Percentiles rank a stretch among this genome's conserved stretches.
Evolutionary conservation across 2,113 vertebrate species (phyloP).

Genomic region (Mastomys coucha): DNA sequence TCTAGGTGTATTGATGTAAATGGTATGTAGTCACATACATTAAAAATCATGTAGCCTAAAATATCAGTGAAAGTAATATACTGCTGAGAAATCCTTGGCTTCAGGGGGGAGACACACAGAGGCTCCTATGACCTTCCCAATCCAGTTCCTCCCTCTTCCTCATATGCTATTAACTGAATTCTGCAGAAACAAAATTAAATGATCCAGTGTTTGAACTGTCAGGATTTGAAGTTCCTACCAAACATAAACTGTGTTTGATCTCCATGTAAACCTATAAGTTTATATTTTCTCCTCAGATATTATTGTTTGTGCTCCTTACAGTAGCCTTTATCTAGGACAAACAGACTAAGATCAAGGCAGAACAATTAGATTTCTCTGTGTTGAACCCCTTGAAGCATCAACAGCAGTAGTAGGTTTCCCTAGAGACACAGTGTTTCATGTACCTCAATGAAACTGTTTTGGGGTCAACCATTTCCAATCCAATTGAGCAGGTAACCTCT

Average conservation of each 20-base stretch:
- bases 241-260: neutral
- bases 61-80: neutral
- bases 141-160: neutral
- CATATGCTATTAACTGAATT: neutral
- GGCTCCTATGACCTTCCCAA: neutral
- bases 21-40: neutral
- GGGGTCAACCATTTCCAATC: neutral
- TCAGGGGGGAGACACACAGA: neutral
- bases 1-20: neutral
- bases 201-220: neutral
- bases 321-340: neutral
- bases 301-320: neutral
- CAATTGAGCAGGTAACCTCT: neutral
- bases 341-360: neutral
- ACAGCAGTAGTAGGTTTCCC: neutral
- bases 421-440: neutral
- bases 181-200: neutral
- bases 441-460: neutral
- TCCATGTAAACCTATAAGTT: neutral
- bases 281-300: neutral
- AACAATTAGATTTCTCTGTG: neutral
- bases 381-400: neutral
- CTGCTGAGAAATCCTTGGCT: constrained; percentile 37
- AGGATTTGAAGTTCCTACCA: neutral
- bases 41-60: neutral